A percentile compares a stretch with the other conserved stretches of the same genome.
These are phyloP conservation scores for Carollia perspicillata DNA, from an alignment of 2,113 vertebrate species.

Conservation along the genomic window DNA sequence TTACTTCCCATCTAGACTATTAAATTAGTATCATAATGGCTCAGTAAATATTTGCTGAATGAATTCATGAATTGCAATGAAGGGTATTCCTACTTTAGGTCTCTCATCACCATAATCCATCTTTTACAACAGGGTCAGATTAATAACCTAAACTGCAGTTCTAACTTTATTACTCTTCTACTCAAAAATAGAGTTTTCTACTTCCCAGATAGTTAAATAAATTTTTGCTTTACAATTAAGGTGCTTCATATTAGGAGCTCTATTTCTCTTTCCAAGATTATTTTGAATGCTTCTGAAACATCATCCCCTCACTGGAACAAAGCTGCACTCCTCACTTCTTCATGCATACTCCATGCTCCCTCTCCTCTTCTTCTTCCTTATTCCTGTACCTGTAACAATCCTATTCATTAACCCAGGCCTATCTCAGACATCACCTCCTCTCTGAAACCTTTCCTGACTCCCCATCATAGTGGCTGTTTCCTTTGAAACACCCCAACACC, in stretches of 20 bases:
- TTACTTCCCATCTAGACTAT: background rate
- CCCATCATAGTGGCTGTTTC: background rate
- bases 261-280: background rate
- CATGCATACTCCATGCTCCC: background rate
- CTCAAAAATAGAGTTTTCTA: background rate
- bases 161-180: background rate
- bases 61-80: slow-evolving; percentile 21
- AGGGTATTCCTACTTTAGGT: background rate
- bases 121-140: background rate
- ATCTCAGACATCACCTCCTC: background rate
- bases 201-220: background rate
- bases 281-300: background rate
- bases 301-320: background rate
- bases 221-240: background rate
- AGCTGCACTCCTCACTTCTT: background rate
- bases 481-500: background rate
- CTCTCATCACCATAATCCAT: background rate
- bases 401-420: background rate
- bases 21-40: background rate
- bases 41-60: background rate
- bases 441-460: background rate
- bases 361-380: background rate
- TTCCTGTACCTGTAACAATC: background rate
- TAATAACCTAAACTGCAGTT: slow-evolving; percentile 31
- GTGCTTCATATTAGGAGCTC: slow-evolving; percentile 6